Evolutionary conservation across 2,888 invertebrate genomes (phyloP), one percentile per base, ranked within the genome.

Genomic region (Lycocerus yunnanus): DNA sequence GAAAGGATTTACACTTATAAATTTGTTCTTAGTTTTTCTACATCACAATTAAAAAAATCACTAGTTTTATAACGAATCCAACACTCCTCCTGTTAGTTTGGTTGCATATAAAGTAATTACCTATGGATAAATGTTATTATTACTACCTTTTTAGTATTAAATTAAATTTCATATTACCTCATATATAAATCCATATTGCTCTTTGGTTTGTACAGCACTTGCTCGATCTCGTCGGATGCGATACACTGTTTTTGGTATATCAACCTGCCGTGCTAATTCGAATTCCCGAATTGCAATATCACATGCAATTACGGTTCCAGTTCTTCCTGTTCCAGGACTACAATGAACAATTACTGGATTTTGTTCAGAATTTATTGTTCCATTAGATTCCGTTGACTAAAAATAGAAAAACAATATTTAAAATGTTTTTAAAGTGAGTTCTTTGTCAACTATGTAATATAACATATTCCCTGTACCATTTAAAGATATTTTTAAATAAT

Each of bases 161-260:
- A 67, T 16, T 60, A 14, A 18, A 13, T 14, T 9, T 59, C 60
- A 69, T 71, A 79, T 80, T 84, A 95, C 97, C 92, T 95, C 94
- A 87, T 97, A 97, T 78, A 97, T 93, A 88, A 97, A 96, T 83
- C 93, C 92, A 87, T 97, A 97, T 88, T 97, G 97, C 83, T 97
- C 96, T 83, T 93, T 92, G 75, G 97, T 97, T 87, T 96, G 93
- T 18, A 97, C 95, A 75, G 96, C 92, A 81, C 96, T 96, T 65
- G 96, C 96, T 13, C 97, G 89, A 84, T 97, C 97, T 82, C 95
- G 91, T 79, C 97, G 91, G 83, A 97, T 91, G 79, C 91, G 91
- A 81, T 94, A 94, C 75, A 97, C 96, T 81, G 93, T 93, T 84
- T 94, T 92, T 76, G 97, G 95, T 84, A 97, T 92, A 87, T 97